phyloP scores from a whole-genome alignment of 2,888 invertebrate genomes.

The Stenolophus ochropezus region DNA sequence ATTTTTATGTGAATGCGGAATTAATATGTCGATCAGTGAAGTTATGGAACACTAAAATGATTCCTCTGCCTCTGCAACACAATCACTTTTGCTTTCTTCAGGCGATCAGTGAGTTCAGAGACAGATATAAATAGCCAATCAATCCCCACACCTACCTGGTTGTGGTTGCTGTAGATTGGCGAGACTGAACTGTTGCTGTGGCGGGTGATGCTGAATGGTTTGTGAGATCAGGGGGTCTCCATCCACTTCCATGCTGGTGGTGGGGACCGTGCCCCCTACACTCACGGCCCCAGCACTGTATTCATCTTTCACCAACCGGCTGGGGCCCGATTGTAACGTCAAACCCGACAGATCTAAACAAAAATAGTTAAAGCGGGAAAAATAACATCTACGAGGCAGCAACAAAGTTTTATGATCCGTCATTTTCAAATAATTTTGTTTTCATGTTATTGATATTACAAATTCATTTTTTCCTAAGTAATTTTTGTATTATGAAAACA shows the following conservation, averaged over 20 bases:
- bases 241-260: constrained; percentile 77
- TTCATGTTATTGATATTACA: too few species aligned
- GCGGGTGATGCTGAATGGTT: constrained; percentile 84
- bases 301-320: constrained; percentile 93
- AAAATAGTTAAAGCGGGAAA: background rate
- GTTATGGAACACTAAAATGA: too few species aligned
- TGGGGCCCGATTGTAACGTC: constrained; percentile 88
- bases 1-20: too few species aligned
- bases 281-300: constrained; percentile 86
- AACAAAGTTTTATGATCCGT: background rate
- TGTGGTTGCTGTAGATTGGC: constrained; percentile 71
- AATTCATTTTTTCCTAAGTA: too few species aligned
- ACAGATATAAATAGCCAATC: background rate
- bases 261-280: constrained; percentile 72
- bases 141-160: constrained; percentile 66
- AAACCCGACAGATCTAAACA: constrained; percentile 89
- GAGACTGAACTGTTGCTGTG: constrained; percentile 78
- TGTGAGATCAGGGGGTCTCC: constrained; percentile 76
- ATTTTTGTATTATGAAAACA: too few species aligned
- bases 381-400: background rate
- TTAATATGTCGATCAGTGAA: too few species aligned
- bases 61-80: too few species aligned
- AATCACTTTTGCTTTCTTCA: background rate
- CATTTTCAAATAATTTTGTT: too few species aligned
- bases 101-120: background rate